A percentile compares a stretch with the other conserved stretches of the same genome.
phyloP scores from a whole-genome alignment of 2,888 invertebrate genomes.

The Ophion costatus region DNA sequence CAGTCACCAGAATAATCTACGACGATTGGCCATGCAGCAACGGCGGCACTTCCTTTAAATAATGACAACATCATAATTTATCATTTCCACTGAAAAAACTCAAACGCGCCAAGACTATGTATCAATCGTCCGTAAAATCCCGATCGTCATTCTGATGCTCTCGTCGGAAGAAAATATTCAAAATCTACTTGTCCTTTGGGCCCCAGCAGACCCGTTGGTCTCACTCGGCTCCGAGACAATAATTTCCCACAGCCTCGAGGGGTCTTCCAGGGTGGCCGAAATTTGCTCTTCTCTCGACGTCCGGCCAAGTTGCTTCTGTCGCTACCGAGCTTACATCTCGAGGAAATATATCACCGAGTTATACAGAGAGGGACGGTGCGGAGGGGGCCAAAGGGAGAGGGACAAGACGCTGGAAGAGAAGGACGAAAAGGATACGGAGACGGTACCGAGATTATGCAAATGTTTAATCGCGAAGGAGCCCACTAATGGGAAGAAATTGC shows the following conservation, averaged over 20 bases:
- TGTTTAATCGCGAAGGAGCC: slow-evolving; percentile 81
- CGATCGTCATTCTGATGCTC: background rate
- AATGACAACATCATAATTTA: background rate
- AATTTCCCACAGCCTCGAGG: background rate
- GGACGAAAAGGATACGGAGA: slow-evolving; percentile 7
- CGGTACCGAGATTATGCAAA: slow-evolving; percentile 80
- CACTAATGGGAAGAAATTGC: slow-evolving; percentile 83
- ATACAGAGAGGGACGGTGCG: background rate
- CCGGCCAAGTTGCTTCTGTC: background rate
- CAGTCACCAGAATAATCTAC: no score
- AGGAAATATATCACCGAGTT: slow-evolving; percentile 5
- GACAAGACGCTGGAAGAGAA: background rate
- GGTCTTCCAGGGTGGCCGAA: background rate
- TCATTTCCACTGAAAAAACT: background rate
- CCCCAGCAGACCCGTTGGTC: no score
- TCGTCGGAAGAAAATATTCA: background rate
- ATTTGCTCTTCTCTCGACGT: background rate
- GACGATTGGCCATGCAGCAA: background rate
- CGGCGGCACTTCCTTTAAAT: no score
- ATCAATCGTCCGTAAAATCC: background rate
- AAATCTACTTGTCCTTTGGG: background rate
- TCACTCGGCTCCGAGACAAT: background rate
- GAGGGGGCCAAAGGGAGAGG: background rate
- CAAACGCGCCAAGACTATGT: background rate
- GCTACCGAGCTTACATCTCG: background rate